A percentile compares a stretch with the other conserved stretches of the same genome.
These are phyloP conservation scores for Pterostichus madidus DNA, from an alignment of 2,888 invertebrate species.

Conservation along the genomic window DNA sequence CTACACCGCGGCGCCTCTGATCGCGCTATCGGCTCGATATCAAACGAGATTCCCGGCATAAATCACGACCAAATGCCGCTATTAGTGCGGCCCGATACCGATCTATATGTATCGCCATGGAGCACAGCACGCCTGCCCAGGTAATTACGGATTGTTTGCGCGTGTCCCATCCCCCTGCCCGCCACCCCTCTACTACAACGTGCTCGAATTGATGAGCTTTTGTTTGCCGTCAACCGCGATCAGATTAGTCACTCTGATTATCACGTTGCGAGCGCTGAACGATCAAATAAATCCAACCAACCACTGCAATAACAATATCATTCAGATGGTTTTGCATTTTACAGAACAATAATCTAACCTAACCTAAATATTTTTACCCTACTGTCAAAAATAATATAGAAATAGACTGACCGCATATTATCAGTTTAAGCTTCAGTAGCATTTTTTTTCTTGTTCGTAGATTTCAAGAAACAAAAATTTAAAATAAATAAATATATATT, in stretches of 20 bases:
- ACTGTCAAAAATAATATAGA: too few species aligned
- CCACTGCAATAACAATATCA: neutral
- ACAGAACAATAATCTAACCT: too few species aligned
- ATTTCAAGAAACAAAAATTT: too few species aligned
- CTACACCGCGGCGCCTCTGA: slow-evolving; percentile 72
- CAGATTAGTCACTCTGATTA: slow-evolving; percentile 15
- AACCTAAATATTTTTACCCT: too few species aligned
- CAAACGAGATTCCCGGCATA: slow-evolving; percentile 72
- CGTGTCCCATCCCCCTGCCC: slow-evolving; percentile 27
- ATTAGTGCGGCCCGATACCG: slow-evolving; percentile 71
- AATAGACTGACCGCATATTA: too few species aligned
- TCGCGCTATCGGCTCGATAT: slow-evolving; percentile 72
- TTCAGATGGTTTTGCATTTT: neutral
- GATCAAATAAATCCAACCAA: neutral
- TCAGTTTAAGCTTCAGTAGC: too few species aligned
- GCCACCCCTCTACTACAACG: neutral
- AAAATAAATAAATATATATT: too few species aligned
- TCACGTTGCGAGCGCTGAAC: neutral
- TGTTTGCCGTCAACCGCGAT: slow-evolving; percentile 8
- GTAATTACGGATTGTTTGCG: slow-evolving; percentile 46
- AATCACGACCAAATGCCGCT: slow-evolving; percentile 70
- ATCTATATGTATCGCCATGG: slow-evolving; percentile 72
- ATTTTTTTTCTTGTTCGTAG: too few species aligned
- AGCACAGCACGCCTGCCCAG: slow-evolving; percentile 30
- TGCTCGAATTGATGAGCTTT: slow-evolving; percentile 8